Percentiles rank a stretch among this genome's conserved stretches.
These are phyloP conservation scores for Rousettus madagascariensis DNA, from an alignment of 2,797 vertebrate genomes.

Conservation along the genomic window DNA sequence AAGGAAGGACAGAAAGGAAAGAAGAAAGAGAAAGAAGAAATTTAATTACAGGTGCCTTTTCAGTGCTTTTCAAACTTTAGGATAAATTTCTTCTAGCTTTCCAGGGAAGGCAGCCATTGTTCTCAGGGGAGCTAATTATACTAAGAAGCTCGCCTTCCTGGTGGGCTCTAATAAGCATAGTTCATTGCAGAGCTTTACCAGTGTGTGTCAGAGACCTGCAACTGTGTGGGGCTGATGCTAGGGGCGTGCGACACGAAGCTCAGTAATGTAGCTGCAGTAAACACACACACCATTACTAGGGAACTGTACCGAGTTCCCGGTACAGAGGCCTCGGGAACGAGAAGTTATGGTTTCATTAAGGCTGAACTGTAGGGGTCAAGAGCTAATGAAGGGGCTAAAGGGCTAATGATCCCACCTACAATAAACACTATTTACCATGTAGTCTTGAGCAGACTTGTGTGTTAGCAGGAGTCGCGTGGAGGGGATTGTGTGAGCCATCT, in stretches of 20 bases:
- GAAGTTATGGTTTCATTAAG: slow-evolving; percentile 75
- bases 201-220: slow-evolving; percentile 71
- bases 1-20: background rate
- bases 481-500: slow-evolving; percentile 66
- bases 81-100: slow-evolving; percentile 71
- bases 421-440: slow-evolving; percentile 71
- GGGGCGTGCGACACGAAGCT: slow-evolving; percentile 58
- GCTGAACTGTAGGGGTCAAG: slow-evolving; percentile 76
- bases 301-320: background rate
- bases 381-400: slow-evolving; percentile 75
- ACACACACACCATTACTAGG: slow-evolving; percentile 64
- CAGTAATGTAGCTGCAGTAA: slow-evolving; percentile 62
- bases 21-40: background rate
- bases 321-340: slow-evolving; percentile 31
- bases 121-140: slow-evolving; percentile 83
- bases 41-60: slow-evolving; percentile 76
- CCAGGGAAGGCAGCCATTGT: slow-evolving; percentile 71
- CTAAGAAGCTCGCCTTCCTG: slow-evolving; percentile 75
- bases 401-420: slow-evolving; percentile 67
- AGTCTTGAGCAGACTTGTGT: slow-evolving; percentile 51
- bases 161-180: slow-evolving; percentile 81
- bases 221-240: slow-evolving; percentile 58
- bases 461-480: slow-evolving; percentile 43
- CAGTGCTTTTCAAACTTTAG: slow-evolving; percentile 49
- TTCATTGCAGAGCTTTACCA: slow-evolving; percentile 73